Evolutionary conservation across 2,797 vertebrate genomes (phyloP).

Genomic region (Loris lydekkerianus): DNA sequence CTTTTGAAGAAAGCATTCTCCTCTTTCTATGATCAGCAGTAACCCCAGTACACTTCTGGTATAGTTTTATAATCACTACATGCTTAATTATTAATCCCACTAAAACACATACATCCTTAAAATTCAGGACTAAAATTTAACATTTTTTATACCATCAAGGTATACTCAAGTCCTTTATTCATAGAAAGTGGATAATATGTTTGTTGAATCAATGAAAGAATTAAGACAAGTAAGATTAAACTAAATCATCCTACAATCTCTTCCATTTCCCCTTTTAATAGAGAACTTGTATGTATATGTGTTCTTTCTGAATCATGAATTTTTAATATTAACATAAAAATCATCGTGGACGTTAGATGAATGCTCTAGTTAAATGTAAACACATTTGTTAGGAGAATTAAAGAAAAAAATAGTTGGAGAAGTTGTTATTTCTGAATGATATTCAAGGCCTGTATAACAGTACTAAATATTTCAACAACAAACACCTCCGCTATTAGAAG

Average conservation of each 20-base stretch:
- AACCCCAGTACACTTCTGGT: background rate
- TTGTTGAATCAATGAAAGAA: background rate
- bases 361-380: background rate
- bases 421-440: background rate
- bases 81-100: background rate
- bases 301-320: background rate
- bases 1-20: background rate
- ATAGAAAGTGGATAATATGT: background rate
- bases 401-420: background rate
- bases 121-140: background rate
- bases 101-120: background rate
- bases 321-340: background rate
- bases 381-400: background rate
- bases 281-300: background rate
- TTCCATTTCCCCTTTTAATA: background rate
- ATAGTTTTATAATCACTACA: constrained; percentile 4
- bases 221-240: background rate
- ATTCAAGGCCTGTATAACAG: background rate
- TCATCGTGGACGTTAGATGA: background rate
- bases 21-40: background rate
- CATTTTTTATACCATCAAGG: background rate
- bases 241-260: background rate
- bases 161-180: background rate
- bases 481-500: background rate
- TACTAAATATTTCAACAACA: background rate